Conservation (phyloP, 64 coral and sea anemone species). For the Dendronephthya gigantea region DNA sequence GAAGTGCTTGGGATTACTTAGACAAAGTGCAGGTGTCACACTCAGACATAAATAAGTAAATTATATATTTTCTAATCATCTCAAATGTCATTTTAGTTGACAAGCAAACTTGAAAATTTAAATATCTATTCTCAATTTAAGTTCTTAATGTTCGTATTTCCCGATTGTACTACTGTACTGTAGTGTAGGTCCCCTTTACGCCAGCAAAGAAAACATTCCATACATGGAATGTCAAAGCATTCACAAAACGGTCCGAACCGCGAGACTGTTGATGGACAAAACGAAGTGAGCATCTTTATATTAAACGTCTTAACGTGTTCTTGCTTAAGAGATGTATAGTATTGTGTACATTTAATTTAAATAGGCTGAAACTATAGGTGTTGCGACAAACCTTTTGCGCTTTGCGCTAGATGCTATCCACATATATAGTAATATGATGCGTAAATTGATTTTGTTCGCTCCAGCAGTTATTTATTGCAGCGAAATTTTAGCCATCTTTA, state of each 20-base stretch:
- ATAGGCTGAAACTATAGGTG: neutral
- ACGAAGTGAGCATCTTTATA: constrained; percentile 6
- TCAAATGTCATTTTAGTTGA: neutral
- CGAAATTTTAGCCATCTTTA: neutral
- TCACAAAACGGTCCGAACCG: neutral
- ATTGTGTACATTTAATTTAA: too few species aligned
- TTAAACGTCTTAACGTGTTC: neutral
- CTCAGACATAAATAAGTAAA: constrained; percentile 18
- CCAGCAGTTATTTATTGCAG: neutral
- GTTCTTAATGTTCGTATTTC: neutral
- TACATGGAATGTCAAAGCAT: too few species aligned
- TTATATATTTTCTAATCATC: constrained; percentile 14
- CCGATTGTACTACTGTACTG: neutral
- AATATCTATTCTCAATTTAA: neutral
- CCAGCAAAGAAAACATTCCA: too few species aligned
- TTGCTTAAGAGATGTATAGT: neutral
- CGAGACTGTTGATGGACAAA: neutral
- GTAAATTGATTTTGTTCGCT: neutral
- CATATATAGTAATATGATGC: neutral
- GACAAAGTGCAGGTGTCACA: constrained; percentile 11
- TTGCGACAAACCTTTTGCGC: neutral
- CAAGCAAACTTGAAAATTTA: neutral
- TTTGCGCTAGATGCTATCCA: too few species aligned
- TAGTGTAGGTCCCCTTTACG: too few species aligned
- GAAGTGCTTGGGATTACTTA: neutral